Percentiles rank a stretch among this genome's conserved stretches.
These are phyloP conservation scores for Melinaea menophilus DNA, from an alignment of 2,888 invertebrate genomes.

Conservation along the genomic window DNA sequence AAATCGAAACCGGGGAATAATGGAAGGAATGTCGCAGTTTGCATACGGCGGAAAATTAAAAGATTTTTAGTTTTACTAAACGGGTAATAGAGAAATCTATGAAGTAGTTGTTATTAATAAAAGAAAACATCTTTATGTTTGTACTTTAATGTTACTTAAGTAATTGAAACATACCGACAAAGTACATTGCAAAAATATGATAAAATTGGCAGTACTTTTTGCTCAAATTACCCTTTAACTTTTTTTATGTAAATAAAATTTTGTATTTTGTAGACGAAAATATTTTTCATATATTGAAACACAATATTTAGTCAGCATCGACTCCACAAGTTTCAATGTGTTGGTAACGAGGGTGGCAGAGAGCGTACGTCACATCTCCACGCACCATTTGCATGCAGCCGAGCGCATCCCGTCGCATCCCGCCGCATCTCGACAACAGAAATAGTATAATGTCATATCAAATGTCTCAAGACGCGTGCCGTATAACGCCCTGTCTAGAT, in stretches of 20 bases:
- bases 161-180: too few relatives aligned
- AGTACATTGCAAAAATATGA: too few relatives aligned
- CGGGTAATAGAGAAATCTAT: conserved; percentile 43
- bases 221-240: too few relatives aligned
- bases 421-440: conserved; percentile 49
- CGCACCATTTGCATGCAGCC: conserved; percentile 74
- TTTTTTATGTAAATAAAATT: too few relatives aligned
- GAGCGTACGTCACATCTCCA: conserved; percentile 64
- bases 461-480: conserved; percentile 60
- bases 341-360: conserved; percentile 57
- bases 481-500: conserved; percentile 28
- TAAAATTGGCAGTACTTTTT: too few relatives aligned
- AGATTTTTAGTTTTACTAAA: conserved; percentile 59
- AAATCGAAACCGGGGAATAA: conserved; percentile 65
- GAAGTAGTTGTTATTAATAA: conserved; percentile 39
- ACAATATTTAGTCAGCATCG: conserved; percentile 25
- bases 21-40: conserved; percentile 62
- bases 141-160: too few relatives aligned
- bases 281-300: not conserved
- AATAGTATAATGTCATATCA: conserved; percentile 75
- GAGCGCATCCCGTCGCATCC: conserved; percentile 55
- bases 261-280: not conserved
- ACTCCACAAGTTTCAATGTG: conserved; percentile 44
- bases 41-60: conserved; percentile 70
- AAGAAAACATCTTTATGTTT: conserved; percentile 21